A percentile compares a stretch with the other conserved stretches of the same genome.
Conservation (phyloP, 2,888 invertebrate genomes). For the Ophion ventricosus region DNA sequence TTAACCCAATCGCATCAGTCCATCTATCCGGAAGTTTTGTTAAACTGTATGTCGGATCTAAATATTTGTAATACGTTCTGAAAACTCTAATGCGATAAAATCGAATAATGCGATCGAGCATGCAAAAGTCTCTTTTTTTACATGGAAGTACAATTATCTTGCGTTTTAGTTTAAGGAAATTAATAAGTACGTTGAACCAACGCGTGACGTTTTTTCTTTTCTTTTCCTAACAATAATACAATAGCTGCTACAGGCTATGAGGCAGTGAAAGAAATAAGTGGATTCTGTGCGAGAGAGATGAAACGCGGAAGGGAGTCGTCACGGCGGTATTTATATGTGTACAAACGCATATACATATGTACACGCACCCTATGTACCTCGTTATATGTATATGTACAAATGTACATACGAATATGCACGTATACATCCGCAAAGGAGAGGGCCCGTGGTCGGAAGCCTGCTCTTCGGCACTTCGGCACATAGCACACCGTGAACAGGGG, state of each 20-base stretch:
- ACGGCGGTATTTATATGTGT: constrained; percentile 38
- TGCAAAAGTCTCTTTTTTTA: neutral
- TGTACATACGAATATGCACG: constrained; percentile 24
- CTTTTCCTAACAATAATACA: constrained; percentile 30
- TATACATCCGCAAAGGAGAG: constrained; percentile 16
- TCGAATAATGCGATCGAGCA: neutral
- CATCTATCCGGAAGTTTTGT: neutral
- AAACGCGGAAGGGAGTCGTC: constrained; percentile 64
- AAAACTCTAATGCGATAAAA: neutral
- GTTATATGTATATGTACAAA: constrained; percentile 10
- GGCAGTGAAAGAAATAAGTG: constrained; percentile 44
- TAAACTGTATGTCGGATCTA: neutral
- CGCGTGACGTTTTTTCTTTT: constrained; percentile 21
- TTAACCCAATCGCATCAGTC: neutral
- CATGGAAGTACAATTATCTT: neutral
- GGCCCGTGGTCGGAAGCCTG: constrained; percentile 64
- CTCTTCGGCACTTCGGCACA: constrained; percentile 71
- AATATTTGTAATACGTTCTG: neutral
- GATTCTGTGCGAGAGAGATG: constrained; percentile 55
- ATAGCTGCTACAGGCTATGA: neutral
- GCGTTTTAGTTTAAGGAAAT: neutral
- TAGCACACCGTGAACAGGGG: constrained; percentile 70
- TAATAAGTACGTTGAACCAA: constrained; percentile 28
- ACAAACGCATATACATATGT: constrained; percentile 23
- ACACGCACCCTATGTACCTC: constrained; percentile 22